Evolutionary conservation across 1,140 invertebrate species (phyloP), one percentile per base, ranked within the genome.

Genomic region (Pomacea maculata): DNA sequence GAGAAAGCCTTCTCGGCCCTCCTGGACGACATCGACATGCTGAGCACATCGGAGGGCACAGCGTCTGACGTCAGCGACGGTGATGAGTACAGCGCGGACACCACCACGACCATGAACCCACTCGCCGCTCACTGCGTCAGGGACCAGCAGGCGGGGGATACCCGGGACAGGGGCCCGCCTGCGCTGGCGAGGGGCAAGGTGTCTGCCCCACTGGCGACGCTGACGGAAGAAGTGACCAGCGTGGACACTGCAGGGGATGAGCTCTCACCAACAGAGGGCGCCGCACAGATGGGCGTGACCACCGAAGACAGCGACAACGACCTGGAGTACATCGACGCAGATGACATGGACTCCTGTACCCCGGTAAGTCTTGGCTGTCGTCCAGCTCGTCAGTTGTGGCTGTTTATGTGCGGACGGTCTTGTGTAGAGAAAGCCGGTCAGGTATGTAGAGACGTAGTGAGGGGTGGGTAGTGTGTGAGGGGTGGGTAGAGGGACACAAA

Each of bases 1-100:
- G 82, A 83, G 70, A 34, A 67, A 54, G 79, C 79, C 17, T 83
- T 83, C 70, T 67, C 67, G 19, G 76, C 73, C 14, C 71, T 83
- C 61, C 75, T 83, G n/a, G 82, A 83, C 34, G 82, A 83, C 64
- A 79, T 83, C 10, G 82, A 83, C 34, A 80, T 54, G 65, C 61
- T 80, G 75, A 83, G 82, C 34, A 63, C 70, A 10, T 80, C 82
- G n/a, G 79, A 83, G 29, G 76, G 79, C 75, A 80, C 68, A 14
- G 29, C 73, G 57, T 83, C 82, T 14, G 82, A 83, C 79, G 68
- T 80, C 78, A 80, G 78, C 63, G 81, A 82, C 29, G 64, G 78
- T 21, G 81, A 82, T 29, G 81, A 82, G 5, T 2, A 55, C 34
- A 21, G 64, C 17, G 67, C 67, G 67, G 61, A 70, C 67, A n/a